A percentile compares a stretch with the other conserved stretches of the same genome.
phyloP scores from a whole-genome alignment of 2,888 invertebrate genomes.

The Carcina quercana region DNA sequence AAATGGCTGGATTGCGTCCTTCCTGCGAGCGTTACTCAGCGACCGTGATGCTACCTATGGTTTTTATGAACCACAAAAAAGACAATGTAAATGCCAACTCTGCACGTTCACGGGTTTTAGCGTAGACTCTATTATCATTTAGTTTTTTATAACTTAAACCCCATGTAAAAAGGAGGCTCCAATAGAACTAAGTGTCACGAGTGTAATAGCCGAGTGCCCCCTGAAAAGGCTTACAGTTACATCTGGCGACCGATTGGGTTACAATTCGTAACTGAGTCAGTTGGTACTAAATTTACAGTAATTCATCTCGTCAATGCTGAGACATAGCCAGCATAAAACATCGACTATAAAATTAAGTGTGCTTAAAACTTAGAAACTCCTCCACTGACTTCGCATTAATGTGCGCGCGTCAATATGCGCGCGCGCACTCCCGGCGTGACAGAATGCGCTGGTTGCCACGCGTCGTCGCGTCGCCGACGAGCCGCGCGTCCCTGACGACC shows the following conservation, averaged over 20 bases:
- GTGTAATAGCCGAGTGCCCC: no score
- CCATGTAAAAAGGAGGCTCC: neutral
- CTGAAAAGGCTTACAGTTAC: no score
- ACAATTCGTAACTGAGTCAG: conserved; percentile 23
- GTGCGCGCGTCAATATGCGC: conserved; percentile 62
- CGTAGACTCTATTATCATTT: conserved; percentile 19
- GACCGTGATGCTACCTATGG: conserved; percentile 37
- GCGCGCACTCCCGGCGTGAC: conserved; percentile 59
- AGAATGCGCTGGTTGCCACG: conserved; percentile 53
- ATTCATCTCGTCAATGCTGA: conserved; percentile 29
- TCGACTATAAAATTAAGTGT: conserved; percentile 39
- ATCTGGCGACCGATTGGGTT: conserved; percentile 5
- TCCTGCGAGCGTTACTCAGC: conserved; percentile 38
- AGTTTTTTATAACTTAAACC: conserved; percentile 10
- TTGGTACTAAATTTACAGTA: conserved; percentile 26
- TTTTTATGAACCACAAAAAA: conserved; percentile 36
- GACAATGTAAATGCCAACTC: conserved; percentile 39
- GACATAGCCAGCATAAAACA: conserved; percentile 33
- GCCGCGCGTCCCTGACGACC: no score
- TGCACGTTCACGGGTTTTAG: conserved; percentile 28
- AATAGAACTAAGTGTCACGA: neutral
- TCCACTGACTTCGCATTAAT: conserved; percentile 59
- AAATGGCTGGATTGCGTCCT: conserved; percentile 58
- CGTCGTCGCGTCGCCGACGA: conserved; percentile 27
- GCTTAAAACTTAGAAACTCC: conserved; percentile 39